phyloP scores from a whole-genome alignment of 2,888 invertebrate genomes.

The Crematogaster levior region DNA sequence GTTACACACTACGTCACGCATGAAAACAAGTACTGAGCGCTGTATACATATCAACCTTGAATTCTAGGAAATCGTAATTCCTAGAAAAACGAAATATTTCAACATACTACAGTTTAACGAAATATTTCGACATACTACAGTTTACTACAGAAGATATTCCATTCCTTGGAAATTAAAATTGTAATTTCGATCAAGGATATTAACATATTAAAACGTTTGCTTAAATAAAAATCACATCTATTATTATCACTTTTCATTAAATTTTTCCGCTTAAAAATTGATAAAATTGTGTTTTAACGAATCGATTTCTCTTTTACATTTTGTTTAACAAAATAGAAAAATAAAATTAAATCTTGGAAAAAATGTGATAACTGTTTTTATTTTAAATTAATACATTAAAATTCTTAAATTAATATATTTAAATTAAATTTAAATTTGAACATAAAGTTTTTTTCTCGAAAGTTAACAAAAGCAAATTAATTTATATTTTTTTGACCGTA shows the following conservation, averaged over 20 bases:
- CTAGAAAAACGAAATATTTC: no score
- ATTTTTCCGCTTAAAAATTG: not conserved
- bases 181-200: not conserved
- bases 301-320: not conserved
- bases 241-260: not conserved
- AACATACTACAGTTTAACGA: no score
- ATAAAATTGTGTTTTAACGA: not conserved
- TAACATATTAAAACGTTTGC: not conserved
- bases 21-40: no score
- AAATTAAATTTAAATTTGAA: no score
- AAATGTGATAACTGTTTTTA: not conserved
- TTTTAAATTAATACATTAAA: not conserved
- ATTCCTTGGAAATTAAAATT: not conserved
- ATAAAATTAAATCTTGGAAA: not conserved
- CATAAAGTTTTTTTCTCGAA: not conserved
- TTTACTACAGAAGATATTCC: not conserved
- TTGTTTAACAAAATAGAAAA: not conserved
- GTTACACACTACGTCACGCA: no score
- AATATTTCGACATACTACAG: no score
- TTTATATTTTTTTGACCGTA: not conserved
- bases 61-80: not conserved
- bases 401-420: not conserved
- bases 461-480: not conserved
- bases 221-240: not conserved
- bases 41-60: not conserved